Evolutionary conservation across 64 coral and sea anemone genomes (phyloP).

Genomic region (Stylophora pistillata): DNA sequence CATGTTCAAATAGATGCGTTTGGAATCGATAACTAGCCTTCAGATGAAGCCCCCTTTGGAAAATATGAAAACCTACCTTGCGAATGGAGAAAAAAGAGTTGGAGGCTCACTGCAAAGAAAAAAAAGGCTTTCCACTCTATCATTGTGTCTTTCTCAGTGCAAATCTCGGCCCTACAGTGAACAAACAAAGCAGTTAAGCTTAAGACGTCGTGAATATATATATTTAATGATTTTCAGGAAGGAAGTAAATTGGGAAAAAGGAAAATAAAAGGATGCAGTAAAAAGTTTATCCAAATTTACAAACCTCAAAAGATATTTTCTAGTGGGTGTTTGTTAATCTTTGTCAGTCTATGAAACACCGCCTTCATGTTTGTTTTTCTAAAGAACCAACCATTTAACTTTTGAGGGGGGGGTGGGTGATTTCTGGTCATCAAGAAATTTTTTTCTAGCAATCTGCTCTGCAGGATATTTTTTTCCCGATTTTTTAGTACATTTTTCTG

Average conservation of each 20-base stretch:
- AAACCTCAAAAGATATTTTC: background rate
- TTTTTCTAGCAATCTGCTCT: too few relatives aligned
- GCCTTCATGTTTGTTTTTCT: background rate
- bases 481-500: too few relatives aligned
- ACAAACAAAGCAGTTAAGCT: background rate
- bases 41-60: background rate
- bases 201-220: too few relatives aligned
- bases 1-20: too few relatives aligned
- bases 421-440: too few relatives aligned
- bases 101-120: background rate
- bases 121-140: background rate
- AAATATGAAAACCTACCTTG: slow-evolving; percentile 9
- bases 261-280: background rate
- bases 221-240: too few relatives aligned
- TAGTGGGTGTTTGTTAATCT: background rate
- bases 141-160: background rate
- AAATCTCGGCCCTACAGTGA: background rate
- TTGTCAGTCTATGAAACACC: background rate
- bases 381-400: too few relatives aligned
- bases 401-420: too few relatives aligned
- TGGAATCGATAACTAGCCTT: background rate
- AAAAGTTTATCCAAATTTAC: background rate
- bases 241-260: too few relatives aligned
- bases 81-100: background rate
- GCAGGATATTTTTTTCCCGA: too few relatives aligned